Percentiles rank a stretch among this genome's conserved stretches.
Conservation (phyloP, 2,113 vertebrate species). For the Paradoxurus hermaphroditus region DNA sequence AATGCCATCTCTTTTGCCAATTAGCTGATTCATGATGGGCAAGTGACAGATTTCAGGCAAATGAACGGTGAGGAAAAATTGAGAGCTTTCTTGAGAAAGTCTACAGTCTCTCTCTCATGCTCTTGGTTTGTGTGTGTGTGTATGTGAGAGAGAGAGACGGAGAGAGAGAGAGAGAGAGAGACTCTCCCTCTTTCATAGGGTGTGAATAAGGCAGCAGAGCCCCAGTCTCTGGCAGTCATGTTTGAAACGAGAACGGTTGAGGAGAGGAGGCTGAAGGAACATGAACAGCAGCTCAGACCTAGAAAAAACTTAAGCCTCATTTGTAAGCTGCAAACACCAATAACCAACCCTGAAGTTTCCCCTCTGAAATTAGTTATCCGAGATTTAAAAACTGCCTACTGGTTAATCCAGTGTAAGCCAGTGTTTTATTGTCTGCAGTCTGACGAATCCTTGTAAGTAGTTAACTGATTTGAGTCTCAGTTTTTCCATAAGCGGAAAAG, state of each 20-base stretch:
- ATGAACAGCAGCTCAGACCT: background rate
- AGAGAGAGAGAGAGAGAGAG: too few species aligned
- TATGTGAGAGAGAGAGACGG: too few species aligned
- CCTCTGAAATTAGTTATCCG: background rate
- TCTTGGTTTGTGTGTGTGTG: background rate
- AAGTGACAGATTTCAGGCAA: background rate
- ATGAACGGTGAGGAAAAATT: background rate
- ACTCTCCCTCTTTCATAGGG: background rate
- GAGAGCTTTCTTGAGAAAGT: background rate
- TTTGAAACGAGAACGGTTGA: background rate
- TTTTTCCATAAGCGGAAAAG: background rate
- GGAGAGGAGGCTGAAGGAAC: too few species aligned
- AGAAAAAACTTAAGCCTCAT: background rate
- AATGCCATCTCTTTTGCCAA: background rate
- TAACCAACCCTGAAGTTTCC: background rate
- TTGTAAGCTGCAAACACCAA: background rate
- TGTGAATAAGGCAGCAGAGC: background rate
- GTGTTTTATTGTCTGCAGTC: background rate
- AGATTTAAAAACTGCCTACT: background rate
- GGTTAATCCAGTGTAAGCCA: background rate
- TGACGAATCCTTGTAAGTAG: background rate
- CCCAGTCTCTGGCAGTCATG: background rate
- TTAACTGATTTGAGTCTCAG: background rate
- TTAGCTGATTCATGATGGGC: background rate
- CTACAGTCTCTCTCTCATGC: background rate